Evolutionary conservation across 2,113 vertebrate species (phyloP).

Genomic region (Etheostoma cragini): DNA sequence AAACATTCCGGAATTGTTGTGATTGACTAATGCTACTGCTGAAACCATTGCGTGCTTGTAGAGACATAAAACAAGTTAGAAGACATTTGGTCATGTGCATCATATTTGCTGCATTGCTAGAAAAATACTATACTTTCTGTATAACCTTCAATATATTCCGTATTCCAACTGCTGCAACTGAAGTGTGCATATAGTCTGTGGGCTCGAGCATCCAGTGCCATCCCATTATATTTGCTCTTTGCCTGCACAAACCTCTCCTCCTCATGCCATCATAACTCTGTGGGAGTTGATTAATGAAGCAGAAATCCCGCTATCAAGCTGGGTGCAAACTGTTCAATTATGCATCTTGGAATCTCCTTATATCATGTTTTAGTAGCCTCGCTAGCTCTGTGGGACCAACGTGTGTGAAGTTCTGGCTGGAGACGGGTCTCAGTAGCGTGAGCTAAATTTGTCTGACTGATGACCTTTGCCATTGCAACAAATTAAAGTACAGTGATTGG

Average conservation of each 20-base stretch:
- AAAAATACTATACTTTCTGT: slow-evolving; percentile 7
- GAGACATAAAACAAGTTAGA: background rate
- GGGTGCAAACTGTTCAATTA: slow-evolving; percentile 83
- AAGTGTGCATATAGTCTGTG: slow-evolving; percentile 16
- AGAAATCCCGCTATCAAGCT: slow-evolving; percentile 77
- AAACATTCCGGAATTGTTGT: background rate
- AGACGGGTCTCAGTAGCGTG: slow-evolving; percentile 21
- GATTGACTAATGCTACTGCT: background rate
- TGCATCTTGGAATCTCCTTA: slow-evolving; percentile 79
- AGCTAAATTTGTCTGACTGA: slow-evolving; percentile 61
- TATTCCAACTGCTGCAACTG: slow-evolving; percentile 18
- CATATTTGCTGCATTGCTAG: background rate
- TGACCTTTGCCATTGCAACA: slow-evolving; percentile 69
- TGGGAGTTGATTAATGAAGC: slow-evolving; percentile 81
- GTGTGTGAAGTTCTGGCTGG: slow-evolving; percentile 44
- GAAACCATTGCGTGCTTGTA: background rate
- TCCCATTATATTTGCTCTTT: slow-evolving; percentile 55
- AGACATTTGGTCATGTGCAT: background rate
- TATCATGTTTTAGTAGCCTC: slow-evolving; percentile 76
- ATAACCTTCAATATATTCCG: slow-evolving; percentile 21
- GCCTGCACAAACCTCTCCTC: slow-evolving; percentile 67
- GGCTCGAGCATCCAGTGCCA: slow-evolving; percentile 43
- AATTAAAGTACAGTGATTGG: slow-evolving; percentile 71
- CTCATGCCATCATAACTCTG: slow-evolving; percentile 66
- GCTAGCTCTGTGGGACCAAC: slow-evolving; percentile 35